A percentile compares a stretch with the other conserved stretches of the same genome.
Evolutionary conservation across 2,888 invertebrate species (phyloP).

Genomic region (Galerucella pusilla): DNA sequence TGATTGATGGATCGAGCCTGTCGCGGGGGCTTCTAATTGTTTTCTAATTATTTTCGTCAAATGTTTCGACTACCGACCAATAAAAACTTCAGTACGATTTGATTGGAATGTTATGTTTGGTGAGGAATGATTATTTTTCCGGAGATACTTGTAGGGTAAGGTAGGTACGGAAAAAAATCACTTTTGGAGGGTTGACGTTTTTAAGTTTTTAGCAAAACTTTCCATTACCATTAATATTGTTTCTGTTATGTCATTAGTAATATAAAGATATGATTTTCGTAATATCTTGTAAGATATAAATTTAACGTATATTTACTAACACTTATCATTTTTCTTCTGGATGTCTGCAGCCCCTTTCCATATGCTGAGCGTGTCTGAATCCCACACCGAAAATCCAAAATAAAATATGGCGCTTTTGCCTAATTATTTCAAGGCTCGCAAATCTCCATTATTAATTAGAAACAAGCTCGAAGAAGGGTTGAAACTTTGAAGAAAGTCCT

Average conservation of each 20-base stretch:
- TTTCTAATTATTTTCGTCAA: slow-evolving; percentile 52
- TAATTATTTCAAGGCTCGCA: slow-evolving; percentile 51
- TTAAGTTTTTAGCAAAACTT: neutral
- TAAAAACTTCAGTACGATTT: slow-evolving; percentile 7
- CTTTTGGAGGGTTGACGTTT: neutral
- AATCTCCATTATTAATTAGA: slow-evolving; percentile 57
- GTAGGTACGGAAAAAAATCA: neutral
- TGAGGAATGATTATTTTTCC: neutral
- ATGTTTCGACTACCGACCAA: slow-evolving; percentile 33
- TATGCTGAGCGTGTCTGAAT: slow-evolving; percentile 7
- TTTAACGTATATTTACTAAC: neutral
- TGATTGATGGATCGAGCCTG: slow-evolving; percentile 53
- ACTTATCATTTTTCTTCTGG: neutral
- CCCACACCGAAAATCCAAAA: slow-evolving; percentile 20
- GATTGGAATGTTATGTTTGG: slow-evolving; percentile 12
- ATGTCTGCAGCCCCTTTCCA: neutral
- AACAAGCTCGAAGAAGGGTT: slow-evolving; percentile 50
- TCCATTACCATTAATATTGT: neutral
- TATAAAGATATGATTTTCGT: neutral
- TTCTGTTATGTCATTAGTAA: neutral
- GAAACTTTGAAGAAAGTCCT: slow-evolving; percentile 52
- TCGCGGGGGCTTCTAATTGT: slow-evolving; percentile 49
- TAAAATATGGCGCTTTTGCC: slow-evolving; percentile 39
- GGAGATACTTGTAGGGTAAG: neutral
- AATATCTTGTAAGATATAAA: neutral